Evolutionary conservation across 1,140 invertebrate genomes (phyloP).

Genomic region (Drosophila sturtevanti): DNA sequence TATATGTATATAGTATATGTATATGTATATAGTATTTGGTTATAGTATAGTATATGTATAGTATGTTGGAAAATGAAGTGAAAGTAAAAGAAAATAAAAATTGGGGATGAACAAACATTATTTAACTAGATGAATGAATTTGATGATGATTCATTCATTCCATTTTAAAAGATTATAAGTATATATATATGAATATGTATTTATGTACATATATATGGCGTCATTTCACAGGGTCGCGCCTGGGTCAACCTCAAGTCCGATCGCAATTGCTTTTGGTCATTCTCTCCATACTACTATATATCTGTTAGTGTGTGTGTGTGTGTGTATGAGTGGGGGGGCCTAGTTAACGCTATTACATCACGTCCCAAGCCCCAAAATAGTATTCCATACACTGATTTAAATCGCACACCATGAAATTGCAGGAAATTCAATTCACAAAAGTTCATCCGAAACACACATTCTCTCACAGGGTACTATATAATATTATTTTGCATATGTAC

Average conservation of each 20-base stretch:
- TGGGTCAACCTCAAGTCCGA: slow-evolving; percentile 58
- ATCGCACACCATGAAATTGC: slow-evolving; percentile 62
- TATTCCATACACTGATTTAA: slow-evolving; percentile 34
- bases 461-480: slow-evolving; percentile 9
- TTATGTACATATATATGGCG: neutral
- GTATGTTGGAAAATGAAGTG: neutral
- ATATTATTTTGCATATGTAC: slow-evolving; percentile 11
- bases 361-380: slow-evolving; percentile 39
- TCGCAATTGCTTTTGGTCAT: slow-evolving; percentile 57
- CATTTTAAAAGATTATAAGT: neutral
- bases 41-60: no score
- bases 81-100: slow-evolving; percentile 17
- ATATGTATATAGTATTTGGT: no score
- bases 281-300: slow-evolving; percentile 18
- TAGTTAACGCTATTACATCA: slow-evolving; percentile 75
- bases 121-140: neutral
- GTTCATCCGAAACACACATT: slow-evolving; percentile 18
- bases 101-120: neutral
- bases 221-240: slow-evolving; percentile 43
- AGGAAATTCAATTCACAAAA: slow-evolving; percentile 77
- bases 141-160: slow-evolving; percentile 3
- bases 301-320: slow-evolving; percentile 9
- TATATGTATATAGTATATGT: no score
- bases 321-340: neutral
- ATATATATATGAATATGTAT: neutral